These are phyloP conservation scores for Lasioglossum lativentre DNA, from an alignment of 2,888 invertebrate genomes.

Conservation along the genomic window DNA sequence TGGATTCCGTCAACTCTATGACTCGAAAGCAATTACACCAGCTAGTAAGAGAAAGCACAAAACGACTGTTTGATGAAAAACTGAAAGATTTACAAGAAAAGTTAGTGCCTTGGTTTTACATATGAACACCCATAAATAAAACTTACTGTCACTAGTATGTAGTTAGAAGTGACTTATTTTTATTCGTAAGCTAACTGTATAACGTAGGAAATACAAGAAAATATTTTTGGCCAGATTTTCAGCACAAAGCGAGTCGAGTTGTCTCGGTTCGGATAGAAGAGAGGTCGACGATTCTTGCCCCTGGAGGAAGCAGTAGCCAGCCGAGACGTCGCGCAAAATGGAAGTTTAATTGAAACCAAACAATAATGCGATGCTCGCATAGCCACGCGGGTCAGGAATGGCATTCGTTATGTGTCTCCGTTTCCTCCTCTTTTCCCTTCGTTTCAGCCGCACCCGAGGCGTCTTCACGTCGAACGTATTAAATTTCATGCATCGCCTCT, in stretches of 20 bases:
- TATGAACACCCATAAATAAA: no score
- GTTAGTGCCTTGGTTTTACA: no score
- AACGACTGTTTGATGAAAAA: no score
- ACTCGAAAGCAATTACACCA: no score
- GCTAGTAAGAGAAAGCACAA: no score
- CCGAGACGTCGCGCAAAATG: slow-evolving; percentile 80
- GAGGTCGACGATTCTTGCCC: not conserved
- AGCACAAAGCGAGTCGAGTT: not conserved
- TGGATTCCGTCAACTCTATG: no score
- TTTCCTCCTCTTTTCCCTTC: slow-evolving; percentile 61
- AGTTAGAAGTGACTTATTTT: no score
- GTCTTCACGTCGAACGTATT: slow-evolving; percentile 79
- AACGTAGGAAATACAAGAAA: no score
- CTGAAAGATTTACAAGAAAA: no score
- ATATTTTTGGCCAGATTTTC: no score
- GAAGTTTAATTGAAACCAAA: slow-evolving; percentile 83
- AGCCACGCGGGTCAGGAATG: slow-evolving; percentile 81
- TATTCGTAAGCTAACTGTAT: no score
- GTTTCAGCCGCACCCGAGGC: slow-evolving; percentile 41
- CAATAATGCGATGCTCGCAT: slow-evolving; percentile 82
- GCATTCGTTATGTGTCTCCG: slow-evolving; percentile 76
- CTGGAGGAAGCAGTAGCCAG: not conserved
- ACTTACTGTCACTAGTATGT: no score
- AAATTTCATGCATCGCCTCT: slow-evolving; percentile 81
- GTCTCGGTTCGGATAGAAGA: not conserved